Evolutionary conservation across 2,797 vertebrate genomes (phyloP).

Genomic region (Gallinago stenura): DNA sequence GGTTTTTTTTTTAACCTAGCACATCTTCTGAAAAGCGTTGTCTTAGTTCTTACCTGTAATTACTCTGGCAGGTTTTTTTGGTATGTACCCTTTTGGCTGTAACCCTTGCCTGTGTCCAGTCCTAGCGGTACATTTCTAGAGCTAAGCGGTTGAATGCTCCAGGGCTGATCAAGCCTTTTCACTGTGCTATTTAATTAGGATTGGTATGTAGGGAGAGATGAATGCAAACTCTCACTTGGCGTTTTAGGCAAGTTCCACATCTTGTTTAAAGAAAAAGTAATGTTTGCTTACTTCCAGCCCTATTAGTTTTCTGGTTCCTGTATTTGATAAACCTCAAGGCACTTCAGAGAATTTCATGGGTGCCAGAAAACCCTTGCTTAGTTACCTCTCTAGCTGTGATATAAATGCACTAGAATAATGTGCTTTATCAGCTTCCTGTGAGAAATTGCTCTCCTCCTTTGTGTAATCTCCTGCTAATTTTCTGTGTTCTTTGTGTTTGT

Average conservation of each 20-base stretch:
- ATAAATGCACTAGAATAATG: background rate
- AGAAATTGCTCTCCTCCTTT: background rate
- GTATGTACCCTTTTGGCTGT: background rate
- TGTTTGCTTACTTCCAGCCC: background rate
- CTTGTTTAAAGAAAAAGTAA: background rate
- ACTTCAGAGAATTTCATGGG: background rate
- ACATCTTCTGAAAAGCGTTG: background rate
- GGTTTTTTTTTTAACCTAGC: accelerated
- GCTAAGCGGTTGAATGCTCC: background rate
- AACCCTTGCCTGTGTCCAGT: background rate
- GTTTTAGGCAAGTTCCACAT: background rate
- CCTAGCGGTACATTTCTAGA: background rate
- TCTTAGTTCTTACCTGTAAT: background rate
- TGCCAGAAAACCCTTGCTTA: background rate
- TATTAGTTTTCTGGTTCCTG: background rate
- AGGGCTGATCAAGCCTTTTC: background rate
- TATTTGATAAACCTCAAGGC: background rate
- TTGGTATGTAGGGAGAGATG: background rate
- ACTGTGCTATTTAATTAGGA: background rate
- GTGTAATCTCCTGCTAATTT: background rate
- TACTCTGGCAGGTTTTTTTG: background rate
- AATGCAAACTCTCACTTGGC: background rate
- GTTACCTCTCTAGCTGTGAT: background rate
- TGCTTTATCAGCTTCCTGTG: background rate
- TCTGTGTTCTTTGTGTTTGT: background rate